phyloP scores from a whole-genome alignment of 2,888 invertebrate species.

The Megastigmus dorsalis region DNA sequence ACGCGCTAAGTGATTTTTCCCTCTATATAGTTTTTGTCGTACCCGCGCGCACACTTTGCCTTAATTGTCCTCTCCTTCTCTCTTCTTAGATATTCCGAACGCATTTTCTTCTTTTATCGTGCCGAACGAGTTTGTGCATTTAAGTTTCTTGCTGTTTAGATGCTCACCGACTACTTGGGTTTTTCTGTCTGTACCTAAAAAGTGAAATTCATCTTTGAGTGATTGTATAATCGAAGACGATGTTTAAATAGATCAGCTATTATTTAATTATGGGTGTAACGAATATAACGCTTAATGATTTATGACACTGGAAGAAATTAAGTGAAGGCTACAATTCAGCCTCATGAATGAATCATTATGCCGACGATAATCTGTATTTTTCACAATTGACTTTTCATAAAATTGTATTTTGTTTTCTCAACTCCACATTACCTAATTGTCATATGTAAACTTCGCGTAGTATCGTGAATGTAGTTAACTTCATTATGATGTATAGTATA shows the following conservation, averaged over 20 bases:
- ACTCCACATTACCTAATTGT: too few species aligned
- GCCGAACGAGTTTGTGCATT: neutral
- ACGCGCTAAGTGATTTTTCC: slow-evolving; percentile 20
- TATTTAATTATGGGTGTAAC: too few species aligned
- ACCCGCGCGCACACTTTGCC: neutral
- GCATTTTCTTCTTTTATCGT: slow-evolving; percentile 3
- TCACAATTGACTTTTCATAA: neutral
- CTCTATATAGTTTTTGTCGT: too few species aligned
- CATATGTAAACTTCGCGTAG: too few species aligned
- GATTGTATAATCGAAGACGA: too few species aligned
- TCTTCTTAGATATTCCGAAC: neutral
- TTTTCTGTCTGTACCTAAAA: too few species aligned
- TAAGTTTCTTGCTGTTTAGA: neutral
- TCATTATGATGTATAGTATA: neutral
- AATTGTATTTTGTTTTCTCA: neutral
- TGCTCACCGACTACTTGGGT: neutral
- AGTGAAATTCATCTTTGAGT: too few species aligned
- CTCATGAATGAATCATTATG: slow-evolving; percentile 23
- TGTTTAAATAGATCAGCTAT: too few species aligned
- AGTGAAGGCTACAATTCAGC: neutral
- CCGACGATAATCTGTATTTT: neutral
- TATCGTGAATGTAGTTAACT: neutral
- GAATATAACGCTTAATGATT: too few species aligned
- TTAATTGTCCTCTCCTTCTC: neutral
- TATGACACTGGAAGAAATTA: neutral